Evolutionary conservation across 2,113 vertebrate genomes (phyloP).

Genomic region (Neodontobutis hainanensis): DNA sequence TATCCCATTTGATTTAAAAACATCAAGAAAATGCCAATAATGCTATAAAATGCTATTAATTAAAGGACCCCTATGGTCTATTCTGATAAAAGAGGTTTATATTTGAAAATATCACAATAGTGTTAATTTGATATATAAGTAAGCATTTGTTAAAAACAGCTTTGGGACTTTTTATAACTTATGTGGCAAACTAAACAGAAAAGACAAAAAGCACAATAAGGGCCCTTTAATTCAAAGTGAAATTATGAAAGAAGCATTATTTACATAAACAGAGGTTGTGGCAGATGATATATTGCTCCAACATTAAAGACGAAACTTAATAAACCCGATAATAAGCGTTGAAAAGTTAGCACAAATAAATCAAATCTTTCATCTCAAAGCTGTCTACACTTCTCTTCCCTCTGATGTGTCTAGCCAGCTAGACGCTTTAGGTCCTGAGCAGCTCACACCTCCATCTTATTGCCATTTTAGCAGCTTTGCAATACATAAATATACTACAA

Average conservation of each 20-base stretch:
- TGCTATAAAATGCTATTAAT: conserved; percentile 17
- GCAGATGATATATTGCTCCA: conserved; percentile 56
- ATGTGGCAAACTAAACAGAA: no score
- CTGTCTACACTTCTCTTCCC: conserved; percentile 32
- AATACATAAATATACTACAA: no score
- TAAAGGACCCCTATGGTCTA: no score
- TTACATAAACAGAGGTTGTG: conserved; percentile 17
- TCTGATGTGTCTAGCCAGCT: conserved; percentile 78
- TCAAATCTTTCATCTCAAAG: conserved; percentile 33
- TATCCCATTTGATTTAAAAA: conserved; percentile 64
- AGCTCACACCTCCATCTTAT: conserved; percentile 47
- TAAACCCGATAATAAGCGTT: conserved; percentile 69
- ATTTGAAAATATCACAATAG: no score
- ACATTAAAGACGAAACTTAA: conserved; percentile 49
- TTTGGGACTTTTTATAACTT: no score
- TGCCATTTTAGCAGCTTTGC: conserved; percentile 56
- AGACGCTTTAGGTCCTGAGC: conserved; percentile 69
- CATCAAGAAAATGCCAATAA: conserved; percentile 32
- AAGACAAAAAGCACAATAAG: no score
- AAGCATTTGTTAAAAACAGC: no score
- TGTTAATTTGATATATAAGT: no score
- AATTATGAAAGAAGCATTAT: no score
- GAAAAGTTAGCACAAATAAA: conserved; percentile 45
- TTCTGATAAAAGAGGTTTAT: no score
- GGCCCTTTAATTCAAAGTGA: no score